Conservation (phyloP, 2,888 invertebrate species). For the Selenia dentaria region DNA sequence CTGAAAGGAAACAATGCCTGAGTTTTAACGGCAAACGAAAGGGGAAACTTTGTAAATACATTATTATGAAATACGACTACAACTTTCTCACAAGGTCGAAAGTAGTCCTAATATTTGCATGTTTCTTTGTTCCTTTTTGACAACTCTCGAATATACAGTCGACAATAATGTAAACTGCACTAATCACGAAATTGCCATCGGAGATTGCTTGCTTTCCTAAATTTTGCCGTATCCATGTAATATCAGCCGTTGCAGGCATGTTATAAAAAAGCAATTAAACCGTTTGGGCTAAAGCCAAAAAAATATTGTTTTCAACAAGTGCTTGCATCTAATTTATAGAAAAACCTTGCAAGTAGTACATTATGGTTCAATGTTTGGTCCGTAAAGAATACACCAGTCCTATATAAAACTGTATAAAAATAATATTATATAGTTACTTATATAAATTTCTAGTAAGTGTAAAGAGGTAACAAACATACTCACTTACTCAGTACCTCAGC, state of each 20-base stretch:
- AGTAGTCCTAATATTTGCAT: constrained; percentile 50
- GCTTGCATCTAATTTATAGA: no score
- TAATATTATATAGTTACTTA: no score
- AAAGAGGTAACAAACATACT: no score
- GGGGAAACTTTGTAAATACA: constrained; percentile 56
- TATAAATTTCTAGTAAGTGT: no score
- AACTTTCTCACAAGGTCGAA: constrained; percentile 45
- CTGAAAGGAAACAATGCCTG: constrained; percentile 36
- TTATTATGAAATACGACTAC: constrained; percentile 53
- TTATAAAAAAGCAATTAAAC: constrained; percentile 29
- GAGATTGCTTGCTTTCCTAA: constrained; percentile 6
- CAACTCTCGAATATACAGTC: constrained; percentile 6
- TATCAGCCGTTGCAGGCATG: constrained; percentile 8
- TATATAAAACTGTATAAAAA: no score
- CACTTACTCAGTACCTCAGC: no score
- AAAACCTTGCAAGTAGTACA: no score
- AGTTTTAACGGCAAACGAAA: constrained; percentile 49
- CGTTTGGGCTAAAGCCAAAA: constrained; percentile 27
- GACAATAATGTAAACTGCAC: constrained; percentile 9
- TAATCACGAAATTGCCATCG: constrained; percentile 2
- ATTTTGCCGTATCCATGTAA: constrained; percentile 17
- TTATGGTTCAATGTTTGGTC: no score
- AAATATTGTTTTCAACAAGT: background rate
- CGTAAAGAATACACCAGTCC: no score
- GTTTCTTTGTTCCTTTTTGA: constrained; percentile 42